phyloP scores from a whole-genome alignment of 1,140 invertebrate genomes.

The Scaptodrosophila lebanonensis region DNA sequence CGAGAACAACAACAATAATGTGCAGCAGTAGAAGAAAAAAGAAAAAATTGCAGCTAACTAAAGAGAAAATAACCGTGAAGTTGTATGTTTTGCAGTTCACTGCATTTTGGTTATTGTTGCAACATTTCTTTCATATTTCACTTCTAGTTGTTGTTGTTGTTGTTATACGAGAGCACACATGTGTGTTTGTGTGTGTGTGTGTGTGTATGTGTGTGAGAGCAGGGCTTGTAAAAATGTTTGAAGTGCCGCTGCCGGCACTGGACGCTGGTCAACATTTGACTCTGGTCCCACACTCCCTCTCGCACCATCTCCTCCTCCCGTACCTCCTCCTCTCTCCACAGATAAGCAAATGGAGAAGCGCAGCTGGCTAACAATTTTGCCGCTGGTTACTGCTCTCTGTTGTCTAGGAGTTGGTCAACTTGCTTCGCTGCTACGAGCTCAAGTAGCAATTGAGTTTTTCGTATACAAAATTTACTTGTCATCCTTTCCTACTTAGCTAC shows the following conservation, averaged over 20 bases:
- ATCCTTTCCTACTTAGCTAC: too few relatives aligned
- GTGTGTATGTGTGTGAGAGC: conserved; percentile 32
- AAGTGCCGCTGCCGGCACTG: conserved; percentile 43
- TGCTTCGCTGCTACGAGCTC: conserved; percentile 23
- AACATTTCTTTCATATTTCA: conserved; percentile 33
- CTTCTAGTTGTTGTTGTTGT: conserved; percentile 8
- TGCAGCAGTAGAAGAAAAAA: not conserved
- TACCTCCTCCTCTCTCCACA: too few relatives aligned
- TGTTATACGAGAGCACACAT: too few relatives aligned
- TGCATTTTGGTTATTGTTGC: conserved; percentile 51
- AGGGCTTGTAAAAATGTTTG: conserved; percentile 46
- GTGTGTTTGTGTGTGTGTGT: too few relatives aligned
- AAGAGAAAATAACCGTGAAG: conserved; percentile 66
- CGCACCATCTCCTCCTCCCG: not conserved
- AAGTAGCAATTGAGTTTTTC: conserved; percentile 44
- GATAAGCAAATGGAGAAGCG: too few relatives aligned
- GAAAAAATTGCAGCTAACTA: conserved; percentile 49
- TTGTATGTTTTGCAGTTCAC: conserved; percentile 58
- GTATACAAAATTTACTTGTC: conserved; percentile 33
- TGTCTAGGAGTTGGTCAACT: conserved; percentile 2
- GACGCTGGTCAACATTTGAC: conserved; percentile 17
- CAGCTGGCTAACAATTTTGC: too few relatives aligned
- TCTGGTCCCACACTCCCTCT: not conserved
- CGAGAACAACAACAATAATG: not conserved
- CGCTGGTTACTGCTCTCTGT: too few relatives aligned